phyloP scores from a whole-genome alignment of 2,797 vertebrate genomes.

The Otolemur crassicaudatus region DNA sequence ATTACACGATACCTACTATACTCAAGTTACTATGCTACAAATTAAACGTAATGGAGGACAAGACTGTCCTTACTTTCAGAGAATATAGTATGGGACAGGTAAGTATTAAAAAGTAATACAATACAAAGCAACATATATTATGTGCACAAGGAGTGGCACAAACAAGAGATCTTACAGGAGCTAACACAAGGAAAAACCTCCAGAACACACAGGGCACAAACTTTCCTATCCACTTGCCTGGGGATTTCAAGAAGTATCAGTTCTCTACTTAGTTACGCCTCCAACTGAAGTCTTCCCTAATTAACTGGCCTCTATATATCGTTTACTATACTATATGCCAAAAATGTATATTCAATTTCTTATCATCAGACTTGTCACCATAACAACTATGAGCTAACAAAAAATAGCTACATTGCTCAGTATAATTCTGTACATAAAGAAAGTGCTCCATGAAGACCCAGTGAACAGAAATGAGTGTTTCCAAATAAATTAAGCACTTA shows the following conservation, averaged over 20 bases:
- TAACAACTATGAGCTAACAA: neutral
- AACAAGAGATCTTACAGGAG: constrained; percentile 9
- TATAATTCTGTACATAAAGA: neutral
- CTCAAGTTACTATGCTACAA: neutral
- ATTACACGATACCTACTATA: neutral
- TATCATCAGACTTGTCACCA: neutral
- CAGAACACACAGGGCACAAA: neutral
- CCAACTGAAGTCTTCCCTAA: neutral
- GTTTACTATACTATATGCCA: neutral
- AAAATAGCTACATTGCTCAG: constrained; percentile 14
- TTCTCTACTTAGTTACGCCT: neutral
- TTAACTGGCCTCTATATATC: neutral
- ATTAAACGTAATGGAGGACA: neutral
- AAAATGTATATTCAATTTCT: constrained; percentile 36
- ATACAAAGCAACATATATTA: neutral
- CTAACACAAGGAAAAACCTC: constrained; percentile 12
- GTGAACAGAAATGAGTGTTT: neutral
- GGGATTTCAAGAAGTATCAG: neutral
- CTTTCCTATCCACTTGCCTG: neutral
- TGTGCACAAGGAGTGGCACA: constrained; percentile 6
- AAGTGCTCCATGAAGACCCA: neutral
- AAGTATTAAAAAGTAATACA: constrained; percentile 46
- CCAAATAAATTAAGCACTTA: neutral
- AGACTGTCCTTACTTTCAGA: neutral
- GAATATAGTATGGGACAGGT: neutral